Conservation (phyloP, 2,797 vertebrate species). For the Hapalemur alaotrensis region DNA sequence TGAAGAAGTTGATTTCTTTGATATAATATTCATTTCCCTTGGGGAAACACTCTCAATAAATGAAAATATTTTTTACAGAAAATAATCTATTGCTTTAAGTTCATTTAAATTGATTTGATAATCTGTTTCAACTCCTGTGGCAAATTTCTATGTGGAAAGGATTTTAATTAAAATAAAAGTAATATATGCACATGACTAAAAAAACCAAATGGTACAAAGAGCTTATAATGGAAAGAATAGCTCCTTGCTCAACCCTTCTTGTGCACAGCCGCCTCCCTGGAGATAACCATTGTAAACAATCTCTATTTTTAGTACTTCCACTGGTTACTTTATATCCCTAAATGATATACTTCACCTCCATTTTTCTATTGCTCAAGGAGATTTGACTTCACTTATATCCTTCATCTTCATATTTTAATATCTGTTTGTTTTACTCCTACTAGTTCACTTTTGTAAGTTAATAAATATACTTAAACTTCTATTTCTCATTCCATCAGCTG, state of each 20-base stretch:
- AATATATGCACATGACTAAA: slow-evolving; percentile 37
- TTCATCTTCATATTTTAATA: neutral
- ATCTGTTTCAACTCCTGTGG: slow-evolving; percentile 64
- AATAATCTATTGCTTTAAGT: slow-evolving; percentile 71
- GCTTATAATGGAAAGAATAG: neutral
- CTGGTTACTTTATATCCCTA: neutral
- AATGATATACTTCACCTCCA: neutral
- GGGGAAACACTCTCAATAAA: slow-evolving; percentile 59
- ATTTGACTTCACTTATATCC: neutral
- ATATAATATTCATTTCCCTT: slow-evolving; percentile 68
- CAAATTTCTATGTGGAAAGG: slow-evolving; percentile 64
- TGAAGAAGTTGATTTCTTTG: slow-evolving; percentile 69
- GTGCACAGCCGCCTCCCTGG: neutral
- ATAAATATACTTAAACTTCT: neutral
- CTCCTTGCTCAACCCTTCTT: neutral
- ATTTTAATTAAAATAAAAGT: slow-evolving; percentile 75
- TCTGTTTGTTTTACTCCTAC: neutral
- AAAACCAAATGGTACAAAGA: slow-evolving; percentile 27
- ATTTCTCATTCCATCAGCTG: neutral
- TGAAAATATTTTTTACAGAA: slow-evolving; percentile 75
- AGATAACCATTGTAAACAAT: neutral
- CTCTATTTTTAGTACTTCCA: neutral
- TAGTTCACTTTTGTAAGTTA: neutral
- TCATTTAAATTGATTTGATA: slow-evolving; percentile 70
- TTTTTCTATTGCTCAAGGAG: neutral